phyloP scores from a whole-genome alignment of 2,888 invertebrate species.

The Oasisia sp. region DNA sequence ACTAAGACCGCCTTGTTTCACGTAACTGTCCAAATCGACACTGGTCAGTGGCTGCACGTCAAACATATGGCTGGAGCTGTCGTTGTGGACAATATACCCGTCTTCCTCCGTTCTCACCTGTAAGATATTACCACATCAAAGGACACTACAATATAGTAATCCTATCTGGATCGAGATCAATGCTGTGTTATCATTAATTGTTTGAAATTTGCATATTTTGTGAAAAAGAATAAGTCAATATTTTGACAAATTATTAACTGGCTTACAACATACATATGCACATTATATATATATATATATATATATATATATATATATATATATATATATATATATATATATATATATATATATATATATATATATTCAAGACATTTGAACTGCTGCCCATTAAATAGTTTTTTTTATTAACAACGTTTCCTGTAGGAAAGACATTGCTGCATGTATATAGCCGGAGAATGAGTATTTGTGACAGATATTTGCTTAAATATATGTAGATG shows the following conservation, averaged over 20 bases:
- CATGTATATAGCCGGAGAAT: no score
- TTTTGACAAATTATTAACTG: background rate
- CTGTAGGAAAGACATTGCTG: no score
- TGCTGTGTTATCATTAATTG: background rate
- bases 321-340: no score
- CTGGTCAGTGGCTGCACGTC: background rate
- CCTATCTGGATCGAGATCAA: background rate
- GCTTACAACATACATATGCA: background rate
- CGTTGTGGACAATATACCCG: background rate
- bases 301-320: no score
- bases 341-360: no score
- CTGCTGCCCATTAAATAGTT: no score
- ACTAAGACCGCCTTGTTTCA: background rate
- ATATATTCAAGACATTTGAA: background rate
- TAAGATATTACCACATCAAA: background rate
- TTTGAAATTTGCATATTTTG: no score
- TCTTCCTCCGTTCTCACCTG: background rate
- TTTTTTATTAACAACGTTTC: no score
- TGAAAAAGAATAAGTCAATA: background rate
- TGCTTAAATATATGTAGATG: no score
- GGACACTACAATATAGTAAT: background rate
- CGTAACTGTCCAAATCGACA: background rate
- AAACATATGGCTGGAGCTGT: background rate
- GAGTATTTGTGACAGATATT: no score
- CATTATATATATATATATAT: no score